Percentiles rank a stretch among this genome's conserved stretches.
phyloP scores from a whole-genome alignment of 2,888 invertebrate genomes.

The Tanytarsus gracilentus region DNA sequence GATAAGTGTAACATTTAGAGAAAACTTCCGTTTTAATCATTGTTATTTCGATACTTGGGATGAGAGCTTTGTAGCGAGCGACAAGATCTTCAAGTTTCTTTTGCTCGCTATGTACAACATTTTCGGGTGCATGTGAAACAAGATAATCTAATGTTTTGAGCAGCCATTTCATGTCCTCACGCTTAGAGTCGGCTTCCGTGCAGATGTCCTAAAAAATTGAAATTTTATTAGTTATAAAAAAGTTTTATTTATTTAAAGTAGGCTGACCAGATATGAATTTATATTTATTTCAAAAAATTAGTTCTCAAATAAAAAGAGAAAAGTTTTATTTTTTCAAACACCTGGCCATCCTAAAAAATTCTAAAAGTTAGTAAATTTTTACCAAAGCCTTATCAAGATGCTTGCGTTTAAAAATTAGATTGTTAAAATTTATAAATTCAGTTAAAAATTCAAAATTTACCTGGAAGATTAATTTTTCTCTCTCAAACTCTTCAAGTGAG shows the following conservation, averaged over 20 bases:
- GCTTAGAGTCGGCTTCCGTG: conserved; percentile 78
- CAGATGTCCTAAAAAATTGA: conserved; percentile 62
- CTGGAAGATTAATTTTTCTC: conserved; percentile 82
- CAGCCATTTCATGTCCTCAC: conserved; percentile 92
- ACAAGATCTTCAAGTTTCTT: conserved; percentile 72
- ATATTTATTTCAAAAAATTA: not conserved
- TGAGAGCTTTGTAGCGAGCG: conserved; percentile 79
- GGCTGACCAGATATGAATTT: not conserved
- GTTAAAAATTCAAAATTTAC: conserved; percentile 45
- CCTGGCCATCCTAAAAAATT: not conserved
- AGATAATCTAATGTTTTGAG: conserved; percentile 84
- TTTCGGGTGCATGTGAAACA: conserved; percentile 70
- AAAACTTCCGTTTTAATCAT: conserved; percentile 89
- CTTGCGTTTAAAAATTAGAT: not conserved
- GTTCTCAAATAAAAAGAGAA: no score
- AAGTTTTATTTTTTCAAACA: not conserved
- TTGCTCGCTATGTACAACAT: conserved; percentile 72
- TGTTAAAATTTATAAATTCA: not conserved
- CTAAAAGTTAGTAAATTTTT: not conserved
- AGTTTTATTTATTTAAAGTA: conserved; percentile 15
- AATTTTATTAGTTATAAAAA: no score
- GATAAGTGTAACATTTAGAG: conserved; percentile 85
- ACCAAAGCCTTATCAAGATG: conserved; percentile 28
- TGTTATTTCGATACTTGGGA: conserved; percentile 85
- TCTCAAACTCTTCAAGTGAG: conserved; percentile 81